Percentiles rank a stretch among this genome's conserved stretches.
Evolutionary conservation across 2,888 invertebrate species (phyloP).

Genomic region (Cryptus armator): DNA sequence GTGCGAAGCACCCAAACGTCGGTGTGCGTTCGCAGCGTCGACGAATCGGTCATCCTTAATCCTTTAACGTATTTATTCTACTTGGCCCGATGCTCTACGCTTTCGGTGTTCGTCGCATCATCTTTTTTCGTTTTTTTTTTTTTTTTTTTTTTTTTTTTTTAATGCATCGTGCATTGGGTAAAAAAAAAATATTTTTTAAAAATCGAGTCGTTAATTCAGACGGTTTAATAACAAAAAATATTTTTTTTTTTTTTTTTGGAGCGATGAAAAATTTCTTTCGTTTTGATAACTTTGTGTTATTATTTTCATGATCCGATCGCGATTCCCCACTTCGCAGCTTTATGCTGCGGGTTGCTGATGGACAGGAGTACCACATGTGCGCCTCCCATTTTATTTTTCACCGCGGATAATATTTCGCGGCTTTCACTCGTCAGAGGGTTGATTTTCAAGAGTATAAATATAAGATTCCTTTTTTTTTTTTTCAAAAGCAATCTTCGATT

Average conservation of each 20-base stretch:
- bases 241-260: not conserved
- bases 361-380: too few species aligned
- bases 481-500: not conserved
- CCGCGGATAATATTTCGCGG: too few species aligned
- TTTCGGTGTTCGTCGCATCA: not conserved
- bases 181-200: not conserved
- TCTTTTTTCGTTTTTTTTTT: not conserved
- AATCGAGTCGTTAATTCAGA: not conserved
- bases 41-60: slow-evolving; percentile 48
- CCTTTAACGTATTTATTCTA: slow-evolving; percentile 11
- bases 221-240: not conserved
- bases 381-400: too few species aligned
- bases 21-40: slow-evolving; percentile 31
- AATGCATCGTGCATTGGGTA: not conserved
- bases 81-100: not conserved
- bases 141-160: not conserved
- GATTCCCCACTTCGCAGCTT: too few species aligned
- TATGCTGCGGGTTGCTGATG: too few species aligned
- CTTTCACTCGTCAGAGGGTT: too few species aligned
- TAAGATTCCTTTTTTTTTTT: not conserved
- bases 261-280: not conserved
- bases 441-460: not conserved
- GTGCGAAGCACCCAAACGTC: slow-evolving; percentile 15
- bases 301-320: too few species aligned
- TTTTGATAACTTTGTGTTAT: not conserved